Conservation (phyloP, 2,797 vertebrate genomes). For the Podargus strigoides region DNA sequence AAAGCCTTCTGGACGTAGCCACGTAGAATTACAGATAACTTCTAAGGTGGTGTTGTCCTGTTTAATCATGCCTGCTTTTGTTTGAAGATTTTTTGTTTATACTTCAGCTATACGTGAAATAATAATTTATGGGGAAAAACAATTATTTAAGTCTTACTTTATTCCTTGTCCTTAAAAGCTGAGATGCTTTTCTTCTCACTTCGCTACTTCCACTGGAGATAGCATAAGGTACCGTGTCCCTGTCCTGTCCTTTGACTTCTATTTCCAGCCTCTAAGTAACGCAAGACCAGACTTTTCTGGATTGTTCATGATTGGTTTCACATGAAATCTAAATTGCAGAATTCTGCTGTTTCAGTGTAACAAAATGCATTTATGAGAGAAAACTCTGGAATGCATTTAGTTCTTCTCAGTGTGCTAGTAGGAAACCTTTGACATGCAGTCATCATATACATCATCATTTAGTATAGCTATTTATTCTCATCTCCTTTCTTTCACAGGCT, state of each 20-base stretch:
- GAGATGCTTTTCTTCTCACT: not conserved
- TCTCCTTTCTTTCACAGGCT: constrained; percentile 76
- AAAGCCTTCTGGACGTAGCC: not conserved
- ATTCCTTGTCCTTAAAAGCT: not conserved
- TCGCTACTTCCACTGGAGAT: not conserved
- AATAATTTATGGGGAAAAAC: not conserved
- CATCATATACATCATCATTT: not conserved
- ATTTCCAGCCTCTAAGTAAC: not conserved
- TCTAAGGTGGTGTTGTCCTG: not conserved
- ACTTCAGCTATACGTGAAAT: not conserved
- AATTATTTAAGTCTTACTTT: not conserved
- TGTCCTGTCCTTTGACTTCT: not conserved
- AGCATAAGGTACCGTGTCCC: not conserved
- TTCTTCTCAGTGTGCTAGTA: not conserved
- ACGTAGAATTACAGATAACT: not conserved
- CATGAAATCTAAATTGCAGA: not conserved
- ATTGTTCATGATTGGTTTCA: not conserved
- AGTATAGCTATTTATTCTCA: not conserved
- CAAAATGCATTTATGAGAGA: not conserved
- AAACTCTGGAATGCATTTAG: not conserved
- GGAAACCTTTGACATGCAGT: not conserved
- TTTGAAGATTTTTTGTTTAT: not conserved
- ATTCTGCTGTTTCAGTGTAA: not conserved
- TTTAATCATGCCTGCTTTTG: not conserved
- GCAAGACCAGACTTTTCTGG: not conserved